Evolutionary conservation across 2,888 invertebrate genomes (phyloP), one percentile per base, ranked within the genome.

Genomic region (Hipparchia semele): DNA sequence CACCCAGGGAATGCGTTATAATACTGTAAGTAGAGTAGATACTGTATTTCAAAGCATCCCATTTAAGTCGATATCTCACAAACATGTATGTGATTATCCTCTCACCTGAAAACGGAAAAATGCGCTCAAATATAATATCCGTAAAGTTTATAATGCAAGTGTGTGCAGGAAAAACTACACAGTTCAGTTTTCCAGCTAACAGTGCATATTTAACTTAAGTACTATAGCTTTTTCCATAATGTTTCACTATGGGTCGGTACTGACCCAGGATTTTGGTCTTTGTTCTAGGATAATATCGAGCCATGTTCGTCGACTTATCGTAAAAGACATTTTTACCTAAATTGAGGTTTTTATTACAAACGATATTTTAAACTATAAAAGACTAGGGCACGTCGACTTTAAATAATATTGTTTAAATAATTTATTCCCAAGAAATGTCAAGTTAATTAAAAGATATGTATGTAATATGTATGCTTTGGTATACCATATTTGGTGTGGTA

Each of bases 21-120:
- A 92, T 86, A 61, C 86, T 85, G 80, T 90, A 93, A 8, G 93
- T 93, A 0, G 91, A 91, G 76, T 91, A 94, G 68, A 93, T 78
- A 77, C 93, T 92, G 82, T 85, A 94, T 74, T 87, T 91, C 5
- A 92, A 77, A 9, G 92, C 93, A 75, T 94, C 89, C 94, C 94
- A 94, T 75, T 90, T 89, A 23, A 94, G 82, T 46, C 89, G 87
- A 77, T 92, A 90, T 73, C 94, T 86, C 13, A 91, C 83, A 73
- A 87, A 94, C 83, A 94, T 83, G 77, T 94, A 94, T 5, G 86
- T 86, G 6, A 94, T 80, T 68, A 89, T 86, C 71, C 87, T 83
- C 85, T 94, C 94, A 78, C 91, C 94, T 94, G 85, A 73, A 82
- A 81, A 72, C 62, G 58, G 67, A 78, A 72, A 73, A 69, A 70